Evolutionary conservation across 2,888 invertebrate species (phyloP), one percentile per base, ranked within the genome.

Genomic region (Caenorhabditis wallacei): DNA sequence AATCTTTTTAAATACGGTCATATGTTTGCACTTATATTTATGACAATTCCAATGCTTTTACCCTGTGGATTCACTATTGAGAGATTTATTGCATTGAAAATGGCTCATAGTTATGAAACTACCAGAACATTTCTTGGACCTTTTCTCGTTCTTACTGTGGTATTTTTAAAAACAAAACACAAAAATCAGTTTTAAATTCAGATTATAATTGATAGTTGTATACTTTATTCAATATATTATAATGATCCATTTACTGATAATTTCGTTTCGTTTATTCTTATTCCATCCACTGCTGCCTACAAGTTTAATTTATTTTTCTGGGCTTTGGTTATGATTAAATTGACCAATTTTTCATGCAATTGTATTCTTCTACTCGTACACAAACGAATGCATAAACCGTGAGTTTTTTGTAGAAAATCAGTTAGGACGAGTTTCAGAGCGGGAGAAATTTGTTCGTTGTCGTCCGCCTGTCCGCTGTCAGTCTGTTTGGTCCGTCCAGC

Each of bases 31-130:
- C 26, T 72, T 13, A 26, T 61, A 0, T n/a, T 24, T 8, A 66
- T 76, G 66, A 59, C 68, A 11, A 51, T 66, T n/a, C 59, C 66
- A 1, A 76, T 76, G 76, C 22, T 68, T 18, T n/a, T 76, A 18
- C 76, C 76, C 3, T 43, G 66, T 18, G 56, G 48, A 35, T 68
- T 76, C 51, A 51, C 76, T 11, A 57, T 68, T 57, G 76, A 76
- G 57, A 16, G 76, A 30, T 64, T 66, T 48, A 26, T 48, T 24
- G 68, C 76, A 18, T 26, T 59, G 37, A 51, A 40, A 51, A 37
- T 51, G 24, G 51, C 59, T 0, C 37, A 59, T 5, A 63, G 30
- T 24, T 76, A 76, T 48, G 68, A 76, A 51, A 24, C 7, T 8
- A 37, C 37, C 13, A n/a, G 20, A 57, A 43, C 46, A 16, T 11